phyloP scores from a whole-genome alignment of 1,140 invertebrate genomes.

The Drosophila sp. region DNA sequence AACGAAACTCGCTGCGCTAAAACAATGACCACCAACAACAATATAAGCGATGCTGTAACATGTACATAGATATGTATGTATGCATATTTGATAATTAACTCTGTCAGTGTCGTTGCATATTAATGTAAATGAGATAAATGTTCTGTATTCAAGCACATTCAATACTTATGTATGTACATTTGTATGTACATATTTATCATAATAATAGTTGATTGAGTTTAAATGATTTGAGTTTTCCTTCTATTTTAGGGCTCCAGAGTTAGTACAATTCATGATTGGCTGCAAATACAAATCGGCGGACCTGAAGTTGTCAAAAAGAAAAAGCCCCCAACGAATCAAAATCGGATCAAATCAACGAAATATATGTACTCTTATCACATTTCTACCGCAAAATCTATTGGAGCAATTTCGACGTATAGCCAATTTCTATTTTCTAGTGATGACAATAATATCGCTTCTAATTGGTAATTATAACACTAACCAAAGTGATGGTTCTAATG shows the following conservation, averaged over 20 bases:
- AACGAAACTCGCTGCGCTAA: too few relatives aligned
- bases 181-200: not conserved
- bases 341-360: slow-evolving; percentile 87
- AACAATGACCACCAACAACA: too few relatives aligned
- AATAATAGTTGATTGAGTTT: not conserved
- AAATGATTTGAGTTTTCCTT: not conserved
- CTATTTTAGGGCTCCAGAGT: slow-evolving; percentile 85
- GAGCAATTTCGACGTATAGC: slow-evolving; percentile 93
- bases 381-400: slow-evolving; percentile 92
- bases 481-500: too few relatives aligned
- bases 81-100: too few relatives aligned
- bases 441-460: slow-evolving; percentile 87
- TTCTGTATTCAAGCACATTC: too few relatives aligned
- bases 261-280: slow-evolving; percentile 84
- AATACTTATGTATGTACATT: not conserved
- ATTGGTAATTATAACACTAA: slow-evolving; percentile 84
- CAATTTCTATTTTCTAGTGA: slow-evolving; percentile 93
- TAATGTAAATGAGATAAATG: too few relatives aligned
- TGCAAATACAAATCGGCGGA: slow-evolving; percentile 85
- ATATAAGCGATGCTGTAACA: too few relatives aligned
- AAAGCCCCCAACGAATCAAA: slow-evolving; percentile 82
- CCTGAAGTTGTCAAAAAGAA: slow-evolving; percentile 83
- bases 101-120: too few relatives aligned
- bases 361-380: slow-evolving; percentile 90
- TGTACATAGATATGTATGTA: too few relatives aligned